Percentiles rank a stretch among this genome's conserved stretches.
phyloP scores from a whole-genome alignment of 2,888 invertebrate genomes.

The Drosophila tripunctata region DNA sequence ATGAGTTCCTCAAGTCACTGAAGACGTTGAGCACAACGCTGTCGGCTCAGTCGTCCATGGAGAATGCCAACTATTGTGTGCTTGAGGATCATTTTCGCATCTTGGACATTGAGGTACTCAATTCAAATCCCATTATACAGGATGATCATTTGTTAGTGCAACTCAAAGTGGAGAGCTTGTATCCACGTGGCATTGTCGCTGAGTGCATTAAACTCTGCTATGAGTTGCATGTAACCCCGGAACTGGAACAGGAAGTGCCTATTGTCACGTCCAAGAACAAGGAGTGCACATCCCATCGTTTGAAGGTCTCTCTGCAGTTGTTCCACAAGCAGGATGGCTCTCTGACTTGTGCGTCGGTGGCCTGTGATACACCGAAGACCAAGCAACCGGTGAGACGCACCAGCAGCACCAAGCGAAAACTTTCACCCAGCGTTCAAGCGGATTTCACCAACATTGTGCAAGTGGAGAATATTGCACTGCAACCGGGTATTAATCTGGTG shows the following conservation, averaged over 20 bases:
- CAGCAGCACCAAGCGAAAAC: slow-evolving; percentile 89
- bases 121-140: slow-evolving; percentile 82
- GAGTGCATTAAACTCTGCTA: slow-evolving; percentile 88
- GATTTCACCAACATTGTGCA: slow-evolving; percentile 88
- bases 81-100: slow-evolving; percentile 85
- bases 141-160: slow-evolving; percentile 86
- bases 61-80: slow-evolving; percentile 83
- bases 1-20: slow-evolving; percentile 91
- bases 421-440: slow-evolving; percentile 87
- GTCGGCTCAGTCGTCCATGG: slow-evolving; percentile 78
- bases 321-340: slow-evolving; percentile 93
- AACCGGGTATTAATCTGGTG: slow-evolving; percentile 88
- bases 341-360: slow-evolving; percentile 90
- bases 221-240: slow-evolving; percentile 85
- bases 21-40: slow-evolving; percentile 82
- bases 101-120: slow-evolving; percentile 77
- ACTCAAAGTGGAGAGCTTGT: slow-evolving; percentile 86
- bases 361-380: slow-evolving; percentile 88
- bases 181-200: slow-evolving; percentile 88
- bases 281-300: slow-evolving; percentile 57
- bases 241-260: slow-evolving; percentile 51
- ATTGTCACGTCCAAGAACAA: slow-evolving; percentile 49
- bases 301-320: slow-evolving; percentile 88
- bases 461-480: slow-evolving; percentile 85
- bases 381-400: slow-evolving; percentile 87